A percentile compares a stretch with the other conserved stretches of the same genome.
Evolutionary conservation across 2,113 vertebrate genomes (phyloP).

Genomic region (Gymnogyps californianus): DNA sequence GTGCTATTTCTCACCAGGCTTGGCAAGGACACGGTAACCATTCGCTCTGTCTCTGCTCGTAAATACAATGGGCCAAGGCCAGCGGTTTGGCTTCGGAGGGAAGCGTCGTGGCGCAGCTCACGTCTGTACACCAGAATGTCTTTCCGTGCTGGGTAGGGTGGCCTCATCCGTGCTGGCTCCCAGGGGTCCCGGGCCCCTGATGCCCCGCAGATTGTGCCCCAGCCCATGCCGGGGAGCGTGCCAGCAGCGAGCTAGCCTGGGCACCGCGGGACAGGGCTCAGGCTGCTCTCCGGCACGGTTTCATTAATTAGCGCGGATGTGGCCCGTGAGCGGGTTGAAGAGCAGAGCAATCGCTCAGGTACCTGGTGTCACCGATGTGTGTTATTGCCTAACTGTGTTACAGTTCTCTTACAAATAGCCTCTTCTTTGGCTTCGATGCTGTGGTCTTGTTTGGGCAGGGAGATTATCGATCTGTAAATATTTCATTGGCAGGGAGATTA

Average conservation of each 20-base stretch:
- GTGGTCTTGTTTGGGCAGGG: too few relatives aligned
- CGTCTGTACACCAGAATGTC: background rate
- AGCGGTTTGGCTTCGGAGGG: background rate
- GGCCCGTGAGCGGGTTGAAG: background rate
- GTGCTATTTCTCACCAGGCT: background rate
- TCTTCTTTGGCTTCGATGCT: background rate
- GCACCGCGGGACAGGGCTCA: background rate
- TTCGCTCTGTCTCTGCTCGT: too few relatives aligned
- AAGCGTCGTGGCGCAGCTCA: background rate
- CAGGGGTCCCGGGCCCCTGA: background rate
- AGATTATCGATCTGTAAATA: background rate
- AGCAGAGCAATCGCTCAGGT: background rate
- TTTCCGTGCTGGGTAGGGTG: background rate
- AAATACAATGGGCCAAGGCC: background rate
- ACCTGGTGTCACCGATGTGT: background rate
- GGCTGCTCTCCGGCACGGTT: background rate
- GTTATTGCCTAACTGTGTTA: too few relatives aligned
- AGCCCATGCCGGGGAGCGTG: background rate
- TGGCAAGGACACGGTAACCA: background rate
- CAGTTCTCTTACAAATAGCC: too few relatives aligned
- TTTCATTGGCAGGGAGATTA: background rate
- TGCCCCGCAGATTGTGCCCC: too few relatives aligned
- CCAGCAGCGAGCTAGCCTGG: too few relatives aligned
- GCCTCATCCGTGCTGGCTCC: background rate
- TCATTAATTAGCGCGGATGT: background rate